phyloP scores from a whole-genome alignment of 1,140 invertebrate genomes.

The Trichonephila clavata region DNA sequence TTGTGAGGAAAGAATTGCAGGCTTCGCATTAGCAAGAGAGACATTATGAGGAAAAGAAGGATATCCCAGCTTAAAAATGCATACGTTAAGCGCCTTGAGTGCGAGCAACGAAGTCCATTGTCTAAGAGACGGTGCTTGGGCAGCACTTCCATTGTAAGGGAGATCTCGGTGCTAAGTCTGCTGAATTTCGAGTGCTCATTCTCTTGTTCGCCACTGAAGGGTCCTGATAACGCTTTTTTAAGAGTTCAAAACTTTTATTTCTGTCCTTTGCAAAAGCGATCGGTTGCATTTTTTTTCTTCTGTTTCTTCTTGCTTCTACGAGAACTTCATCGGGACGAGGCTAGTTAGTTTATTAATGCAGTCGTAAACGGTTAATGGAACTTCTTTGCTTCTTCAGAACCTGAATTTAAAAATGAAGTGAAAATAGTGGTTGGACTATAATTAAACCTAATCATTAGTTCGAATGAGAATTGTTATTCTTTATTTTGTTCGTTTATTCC shows the following conservation, averaged over 20 bases:
- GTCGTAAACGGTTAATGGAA: no score
- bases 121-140: background rate
- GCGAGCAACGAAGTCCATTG: background rate
- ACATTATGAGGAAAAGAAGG: background rate
- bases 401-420: no score
- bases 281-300: background rate
- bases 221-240: background rate
- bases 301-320: background rate
- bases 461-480: no score
- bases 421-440: no score
- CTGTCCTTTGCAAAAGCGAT: background rate
- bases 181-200: constrained; percentile 8
- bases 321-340: background rate
- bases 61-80: constrained; percentile 20
- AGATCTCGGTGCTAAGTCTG: constrained; percentile 26
- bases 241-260: background rate
- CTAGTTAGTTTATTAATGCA: background rate
- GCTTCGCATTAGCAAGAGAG: background rate
- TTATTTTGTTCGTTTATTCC: no score
- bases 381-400: no score
- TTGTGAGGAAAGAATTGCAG: background rate
- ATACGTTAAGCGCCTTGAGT: background rate
- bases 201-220: background rate
- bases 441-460: no score
- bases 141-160: constrained; percentile 26